Conservation (phyloP, 2,113 vertebrate genomes). For the Polypterus senegalus region DNA sequence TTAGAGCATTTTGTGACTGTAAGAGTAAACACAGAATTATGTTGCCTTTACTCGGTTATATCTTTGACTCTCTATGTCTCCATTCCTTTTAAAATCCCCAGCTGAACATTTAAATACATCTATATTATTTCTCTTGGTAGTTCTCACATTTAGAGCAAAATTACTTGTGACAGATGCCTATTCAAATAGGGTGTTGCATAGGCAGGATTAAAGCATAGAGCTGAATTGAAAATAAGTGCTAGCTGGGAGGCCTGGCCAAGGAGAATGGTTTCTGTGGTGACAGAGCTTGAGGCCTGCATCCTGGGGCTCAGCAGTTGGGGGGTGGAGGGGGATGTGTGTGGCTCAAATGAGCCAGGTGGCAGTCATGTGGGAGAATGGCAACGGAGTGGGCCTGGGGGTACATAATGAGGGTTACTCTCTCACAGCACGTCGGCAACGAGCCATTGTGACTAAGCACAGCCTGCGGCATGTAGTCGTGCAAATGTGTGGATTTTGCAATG, state of each 20-base stretch:
- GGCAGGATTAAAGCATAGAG: neutral
- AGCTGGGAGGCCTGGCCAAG: neutral
- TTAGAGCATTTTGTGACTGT: no score
- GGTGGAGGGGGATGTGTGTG: neutral
- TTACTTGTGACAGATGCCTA: slow-evolving; percentile 2
- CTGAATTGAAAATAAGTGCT: neutral
- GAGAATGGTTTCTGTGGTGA: neutral
- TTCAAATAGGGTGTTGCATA: neutral
- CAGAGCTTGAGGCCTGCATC: neutral
- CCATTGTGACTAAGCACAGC: neutral
- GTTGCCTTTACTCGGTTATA: no score
- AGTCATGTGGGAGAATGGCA: neutral
- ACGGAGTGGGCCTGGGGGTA: neutral
- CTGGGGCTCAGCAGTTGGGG: neutral
- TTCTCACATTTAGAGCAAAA: neutral
- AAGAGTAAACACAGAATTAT: no score
- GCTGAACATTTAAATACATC: no score
- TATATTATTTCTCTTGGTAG: no score
- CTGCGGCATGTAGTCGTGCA: neutral
- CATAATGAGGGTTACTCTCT: neutral
- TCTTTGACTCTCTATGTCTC: no score
- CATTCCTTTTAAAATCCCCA: no score
- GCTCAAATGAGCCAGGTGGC: neutral
- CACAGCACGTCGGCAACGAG: neutral
- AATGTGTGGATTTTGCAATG: neutral